Evolutionary conservation across 2,797 vertebrate species (phyloP).

Genomic region (Graptemys geographica): DNA sequence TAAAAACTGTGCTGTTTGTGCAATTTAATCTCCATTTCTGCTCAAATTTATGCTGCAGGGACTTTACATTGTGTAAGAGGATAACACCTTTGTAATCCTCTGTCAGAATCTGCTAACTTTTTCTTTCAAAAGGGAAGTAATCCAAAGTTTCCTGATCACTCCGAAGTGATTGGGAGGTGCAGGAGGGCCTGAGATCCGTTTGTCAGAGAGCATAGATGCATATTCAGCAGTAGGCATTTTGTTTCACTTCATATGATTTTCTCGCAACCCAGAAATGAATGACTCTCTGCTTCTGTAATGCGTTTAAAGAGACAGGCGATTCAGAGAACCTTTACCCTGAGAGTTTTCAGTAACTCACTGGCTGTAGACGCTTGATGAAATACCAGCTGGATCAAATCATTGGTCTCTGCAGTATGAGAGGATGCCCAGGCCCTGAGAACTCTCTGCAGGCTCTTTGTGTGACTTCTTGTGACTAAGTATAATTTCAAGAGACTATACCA

Average conservation of each 20-base stretch:
- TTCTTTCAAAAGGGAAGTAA: constrained; percentile 31
- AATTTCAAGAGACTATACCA: background rate
- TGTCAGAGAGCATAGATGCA: background rate
- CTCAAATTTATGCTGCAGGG: background rate
- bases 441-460: background rate
- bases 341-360: background rate
- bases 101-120: constrained; percentile 19
- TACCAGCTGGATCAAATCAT: background rate
- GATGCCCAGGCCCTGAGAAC: background rate
- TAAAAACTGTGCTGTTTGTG: constrained; percentile 20
- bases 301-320: background rate
- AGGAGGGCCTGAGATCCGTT: background rate
- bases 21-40: constrained; percentile 32
- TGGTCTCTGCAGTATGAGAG: background rate
- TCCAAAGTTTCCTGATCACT: constrained; percentile 5
- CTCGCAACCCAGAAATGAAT: background rate
- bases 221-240: background rate
- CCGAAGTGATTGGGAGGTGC: background rate
- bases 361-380: background rate
- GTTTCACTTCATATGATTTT: background rate
- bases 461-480: background rate
- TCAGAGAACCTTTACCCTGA: background rate
- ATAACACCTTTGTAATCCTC: background rate
- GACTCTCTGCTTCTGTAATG: background rate
- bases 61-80: constrained; percentile 19